Evolutionary conservation across 2,113 vertebrate genomes (phyloP).

Genomic region (Etheostoma spectabile): DNA sequence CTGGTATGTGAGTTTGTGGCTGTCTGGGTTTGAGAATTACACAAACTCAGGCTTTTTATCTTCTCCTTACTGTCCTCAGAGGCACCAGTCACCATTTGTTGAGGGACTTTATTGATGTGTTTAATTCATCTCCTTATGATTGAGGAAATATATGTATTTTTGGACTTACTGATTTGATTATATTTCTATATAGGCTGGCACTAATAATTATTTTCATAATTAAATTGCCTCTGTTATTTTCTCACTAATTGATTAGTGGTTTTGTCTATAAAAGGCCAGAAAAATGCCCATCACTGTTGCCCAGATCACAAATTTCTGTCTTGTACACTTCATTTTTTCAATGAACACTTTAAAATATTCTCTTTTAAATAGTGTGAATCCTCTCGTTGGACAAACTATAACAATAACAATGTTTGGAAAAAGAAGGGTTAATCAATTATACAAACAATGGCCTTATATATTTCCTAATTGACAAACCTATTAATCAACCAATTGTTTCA

Average conservation of each 20-base stretch:
- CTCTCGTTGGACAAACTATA: not conserved
- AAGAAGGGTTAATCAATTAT: not conserved
- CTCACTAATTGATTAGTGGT: too few relatives aligned
- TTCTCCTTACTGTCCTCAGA: not conserved
- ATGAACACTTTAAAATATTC: not conserved
- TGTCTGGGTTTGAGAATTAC: not conserved
- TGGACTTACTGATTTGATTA: not conserved
- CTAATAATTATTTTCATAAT: not conserved
- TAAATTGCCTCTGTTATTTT: not conserved
- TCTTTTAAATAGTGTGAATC: not conserved
- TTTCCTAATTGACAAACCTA: too few relatives aligned
- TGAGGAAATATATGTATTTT: not conserved
- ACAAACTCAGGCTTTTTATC: not conserved
- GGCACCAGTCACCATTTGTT: not conserved
- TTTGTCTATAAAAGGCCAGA: not conserved
- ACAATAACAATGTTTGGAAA: not conserved
- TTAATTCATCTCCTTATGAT: not conserved
- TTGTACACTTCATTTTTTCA: not conserved
- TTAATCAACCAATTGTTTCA: not conserved
- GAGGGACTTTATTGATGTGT: not conserved
- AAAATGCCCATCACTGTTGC: not conserved
- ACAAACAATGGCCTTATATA: not conserved
- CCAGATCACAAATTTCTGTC: not conserved
- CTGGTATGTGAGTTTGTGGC: not conserved
- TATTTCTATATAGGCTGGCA: not conserved